Base-by-base conservation (phyloP, 1,140 invertebrate genomes). In the Vollenhovia emeryi region DNA sequence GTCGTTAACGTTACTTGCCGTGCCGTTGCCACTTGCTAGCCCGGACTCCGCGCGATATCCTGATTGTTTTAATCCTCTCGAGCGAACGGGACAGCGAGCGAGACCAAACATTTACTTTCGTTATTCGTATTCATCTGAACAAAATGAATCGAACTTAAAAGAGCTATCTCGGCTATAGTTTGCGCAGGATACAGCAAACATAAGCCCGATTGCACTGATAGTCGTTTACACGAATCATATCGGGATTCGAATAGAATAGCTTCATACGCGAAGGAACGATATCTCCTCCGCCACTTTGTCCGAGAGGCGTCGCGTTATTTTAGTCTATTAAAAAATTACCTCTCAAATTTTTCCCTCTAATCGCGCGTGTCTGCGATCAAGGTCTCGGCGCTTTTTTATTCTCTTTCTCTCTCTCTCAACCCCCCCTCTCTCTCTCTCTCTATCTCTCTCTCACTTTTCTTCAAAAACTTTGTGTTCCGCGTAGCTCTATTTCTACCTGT, bases 141-240 rank as follows among this genome's bases (percentile, higher is more conserved):
- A 57, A 57, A 71, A 73, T 71, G 78, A 82, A 82, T 82, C 78
- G 50, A 82, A 82, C 78, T 82, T 82, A 82, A 82, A 82, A 73
- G 78, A 71, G 78, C 36, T 69, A 36, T 69, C 76, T 27, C 62
- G 21, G 76, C 62, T 52, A 68, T 27, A 45, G 78, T 73, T 71
- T 82, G 78, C 66, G 66, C 52, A 82, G 64, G 36, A 82, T 68
- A 82, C 40, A 43, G 78, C 78, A 82, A 82, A 82, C 66, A 82
- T 43, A 80, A 80, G 64, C 64, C 66, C 78, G 50, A 80, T 80
- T 80, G 50, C 64, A 43, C 6, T 52, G 76, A 48, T 68, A 50
- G 43, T 66, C 60, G 43, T 80, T 82, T 71, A 40, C 66, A 57
- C n/a, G 50, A 57, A 57, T 59, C 55, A 84, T n/a, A 84, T 48